These are phyloP conservation scores for Itoplectis maculator DNA, from an alignment of 2,888 invertebrate genomes.

Conservation along the genomic window DNA sequence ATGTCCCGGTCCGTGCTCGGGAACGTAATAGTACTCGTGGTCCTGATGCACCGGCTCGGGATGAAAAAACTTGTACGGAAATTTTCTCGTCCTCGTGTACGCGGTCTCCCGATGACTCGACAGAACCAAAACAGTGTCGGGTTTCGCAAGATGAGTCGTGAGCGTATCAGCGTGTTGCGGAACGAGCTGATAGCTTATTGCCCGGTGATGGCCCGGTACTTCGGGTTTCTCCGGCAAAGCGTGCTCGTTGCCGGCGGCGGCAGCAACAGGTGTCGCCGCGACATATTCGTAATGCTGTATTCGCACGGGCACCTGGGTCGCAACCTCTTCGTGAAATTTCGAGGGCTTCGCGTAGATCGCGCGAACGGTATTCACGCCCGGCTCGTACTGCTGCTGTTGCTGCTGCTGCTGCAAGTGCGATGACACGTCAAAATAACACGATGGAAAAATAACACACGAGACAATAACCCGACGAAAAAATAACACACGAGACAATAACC, in stretches of 20 bases:
- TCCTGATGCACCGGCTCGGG: constrained; percentile 42
- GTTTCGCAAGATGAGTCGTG: constrained; percentile 67
- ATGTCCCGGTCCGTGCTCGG: constrained; percentile 50
- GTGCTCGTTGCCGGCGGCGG: constrained; percentile 41
- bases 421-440: too few relatives aligned
- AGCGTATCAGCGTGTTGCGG: constrained; percentile 19
- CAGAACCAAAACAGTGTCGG: constrained; percentile 71
- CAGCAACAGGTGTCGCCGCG: constrained; percentile 28
- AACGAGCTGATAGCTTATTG: constrained; percentile 11
- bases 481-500: too few relatives aligned
- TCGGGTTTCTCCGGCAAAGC: constrained; percentile 63
- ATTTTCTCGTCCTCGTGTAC: constrained; percentile 73
- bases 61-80: constrained; percentile 76
- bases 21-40: constrained; percentile 57
- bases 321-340: constrained; percentile 62
- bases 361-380: constrained; percentile 1
- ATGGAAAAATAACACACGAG: too few relatives aligned
- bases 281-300: constrained; percentile 61
- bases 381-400: constrained; percentile 26
- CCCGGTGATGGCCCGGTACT: constrained; percentile 27
- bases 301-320: constrained; percentile 36
- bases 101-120: constrained; percentile 69
- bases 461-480: too few relatives aligned
- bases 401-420: too few relatives aligned
- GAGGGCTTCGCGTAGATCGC: constrained; percentile 56